Conservation (phyloP, 2,888 invertebrate species). For the Andrena bicolor region DNA sequence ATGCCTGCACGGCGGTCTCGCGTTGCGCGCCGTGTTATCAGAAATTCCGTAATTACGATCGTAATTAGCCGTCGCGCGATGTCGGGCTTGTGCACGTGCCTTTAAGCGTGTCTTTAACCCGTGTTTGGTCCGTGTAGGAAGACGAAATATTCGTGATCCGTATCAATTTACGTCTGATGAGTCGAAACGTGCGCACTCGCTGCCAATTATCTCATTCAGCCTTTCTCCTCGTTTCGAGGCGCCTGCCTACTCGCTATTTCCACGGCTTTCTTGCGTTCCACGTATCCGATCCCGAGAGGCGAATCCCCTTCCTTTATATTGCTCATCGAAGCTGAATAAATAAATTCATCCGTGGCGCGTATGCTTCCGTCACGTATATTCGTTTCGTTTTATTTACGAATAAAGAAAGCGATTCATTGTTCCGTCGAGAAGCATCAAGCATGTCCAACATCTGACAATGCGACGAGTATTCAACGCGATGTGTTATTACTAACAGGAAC, state of each 20-base stretch:
- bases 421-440: background rate
- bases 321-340: too few species aligned
- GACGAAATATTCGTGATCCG: conserved; percentile 54
- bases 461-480: background rate
- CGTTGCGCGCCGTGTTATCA: conserved; percentile 32
- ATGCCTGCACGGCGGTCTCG: conserved; percentile 1
- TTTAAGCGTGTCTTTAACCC: conserved; percentile 36
- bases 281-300: background rate
- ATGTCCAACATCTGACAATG: background rate
- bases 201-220: conserved; percentile 58
- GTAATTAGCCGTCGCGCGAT: conserved; percentile 46
- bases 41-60: conserved; percentile 47
- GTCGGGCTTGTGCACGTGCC: background rate
- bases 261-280: conserved; percentile 1
- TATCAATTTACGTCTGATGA: conserved; percentile 64
- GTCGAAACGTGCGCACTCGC: conserved; percentile 36
- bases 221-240: conserved; percentile 58
- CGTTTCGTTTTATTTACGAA: too few species aligned
- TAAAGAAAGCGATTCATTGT: too few species aligned
- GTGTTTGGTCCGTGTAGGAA: conserved; percentile 52
- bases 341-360: background rate
- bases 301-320: too few species aligned
- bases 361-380: too few species aligned
- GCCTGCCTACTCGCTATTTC: conserved; percentile 37
- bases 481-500: background rate